Base-by-base conservation (phyloP, 1,140 invertebrate species). In the Drosophila pruinosa region DNA sequence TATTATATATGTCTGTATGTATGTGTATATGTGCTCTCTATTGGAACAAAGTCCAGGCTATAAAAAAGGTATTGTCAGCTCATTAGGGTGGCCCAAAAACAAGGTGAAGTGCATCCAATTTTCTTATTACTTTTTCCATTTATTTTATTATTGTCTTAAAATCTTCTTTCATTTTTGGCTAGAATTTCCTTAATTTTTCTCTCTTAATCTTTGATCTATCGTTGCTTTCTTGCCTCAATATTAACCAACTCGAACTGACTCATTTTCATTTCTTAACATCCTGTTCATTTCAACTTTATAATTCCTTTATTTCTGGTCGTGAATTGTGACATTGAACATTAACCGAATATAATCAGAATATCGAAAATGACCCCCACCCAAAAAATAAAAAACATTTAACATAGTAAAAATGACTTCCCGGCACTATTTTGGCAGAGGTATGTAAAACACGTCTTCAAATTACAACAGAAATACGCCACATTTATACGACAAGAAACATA, bases 361-460 rank as follows among this genome's bases (percentile, higher is more conserved):
- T 26, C 74, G 36, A 67, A 73, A 64, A 58, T 50, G 31, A 31
- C 39, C 8, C 47, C 39, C 6, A 24, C 75, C 63, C 41, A 63
- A 54, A 45, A 47, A 63, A 53, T 48, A 61, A 53, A 62, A 64
- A 53, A 53, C 70, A 74, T 73, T 70, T 89, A 86, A 89, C 76
- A 89, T 81, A 81, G 70, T 88, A 69, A 90, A 86, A 79, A 91
- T 91, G 90, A 91, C 90, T 91, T 91, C 90, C 85, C 90, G 90
- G 81, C 90, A 91, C 78, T 89, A 90, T 91, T 91, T 91, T 91
- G 90, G 90, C 88, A 91, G 85, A 91, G 90, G 90, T 91, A 91
- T 89, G 90, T 90, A 90, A 90, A 88, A 79, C 78, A 81, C 78
- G 67, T 89, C 72, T 75, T 72, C 54, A 65, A 67, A 72, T 45